Base-by-base conservation (phyloP, 2,797 vertebrate genomes). In the Taeniopygia guttata region DNA sequence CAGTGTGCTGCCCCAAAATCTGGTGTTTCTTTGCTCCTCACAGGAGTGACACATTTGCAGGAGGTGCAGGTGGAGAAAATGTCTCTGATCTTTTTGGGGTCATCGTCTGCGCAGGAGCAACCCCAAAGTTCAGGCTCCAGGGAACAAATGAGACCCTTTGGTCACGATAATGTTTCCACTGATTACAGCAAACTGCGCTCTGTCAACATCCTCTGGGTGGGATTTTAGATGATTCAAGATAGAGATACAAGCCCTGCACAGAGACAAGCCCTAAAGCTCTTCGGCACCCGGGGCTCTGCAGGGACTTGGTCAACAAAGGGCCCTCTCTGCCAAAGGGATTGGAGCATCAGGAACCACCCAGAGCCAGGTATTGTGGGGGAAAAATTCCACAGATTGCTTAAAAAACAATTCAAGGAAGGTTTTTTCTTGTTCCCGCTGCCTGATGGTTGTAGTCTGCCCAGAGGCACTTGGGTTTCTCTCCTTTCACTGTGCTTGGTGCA, bases 21-120 rank as follows among this genome's bases (percentile, higher is more conserved):
- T 9, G 9, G 2, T 2, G 3, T 48, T 48, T 32, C 67, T 63
- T 38, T 16, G 2, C 38, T 64, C 21, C 23, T 56, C 26, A 29
- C 1, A 1, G 0, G 1, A n/a, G 23, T 13, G 69, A 90, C 0
- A 0, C 2, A 0, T 51, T 46, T 54, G 64, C 2, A 5, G 78
- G 45, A 72, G 45, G 27, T 0, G 1, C 7, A 0, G 45, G 66
- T 19, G 55, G 40, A 63, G 52, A n/a, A 17, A 49, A 83, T 21
- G n/a, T 8, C 38, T 68, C 46, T n/a, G 23, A 66, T 56, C 27
- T 59, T 73, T 59, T 49, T 32, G 52, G 84, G 75, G 81, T 76
- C 82, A 45, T 23, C 2, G 5, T 67, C 30, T 56, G 25, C 0
- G 0, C 43, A 43, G 29, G 18, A 42, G 56, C 26, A 73, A 3